A percentile compares a stretch with the other conserved stretches of the same genome.
Evolutionary conservation across 2,888 invertebrate species (phyloP).

Genomic region (Mimumesa dahlbomi): DNA sequence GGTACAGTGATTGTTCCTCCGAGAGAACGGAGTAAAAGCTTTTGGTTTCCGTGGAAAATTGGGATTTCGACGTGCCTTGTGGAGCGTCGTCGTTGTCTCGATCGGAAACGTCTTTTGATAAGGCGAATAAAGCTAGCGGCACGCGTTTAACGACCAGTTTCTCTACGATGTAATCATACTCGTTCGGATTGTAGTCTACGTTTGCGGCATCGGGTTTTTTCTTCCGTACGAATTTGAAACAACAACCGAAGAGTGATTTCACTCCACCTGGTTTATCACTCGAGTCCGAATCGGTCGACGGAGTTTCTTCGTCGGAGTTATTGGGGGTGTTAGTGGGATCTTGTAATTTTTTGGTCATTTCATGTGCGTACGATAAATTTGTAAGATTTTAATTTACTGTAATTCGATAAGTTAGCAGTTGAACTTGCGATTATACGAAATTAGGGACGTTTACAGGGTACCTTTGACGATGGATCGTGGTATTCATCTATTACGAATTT

Average conservation of each 20-base stretch:
- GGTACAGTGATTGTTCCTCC: neutral
- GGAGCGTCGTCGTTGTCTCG: neutral
- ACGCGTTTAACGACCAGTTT: conserved; percentile 67
- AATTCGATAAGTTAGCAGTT: too few relatives aligned
- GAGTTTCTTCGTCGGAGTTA: too few relatives aligned
- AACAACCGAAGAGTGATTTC: conserved; percentile 19
- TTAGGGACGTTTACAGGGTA: too few relatives aligned
- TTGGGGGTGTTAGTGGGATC: too few relatives aligned
- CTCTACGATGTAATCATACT: conserved; percentile 68
- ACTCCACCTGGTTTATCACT: conserved; percentile 6
- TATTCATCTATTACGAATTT: too few relatives aligned
- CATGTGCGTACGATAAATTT: too few relatives aligned
- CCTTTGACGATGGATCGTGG: too few relatives aligned
- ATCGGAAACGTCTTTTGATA: neutral
- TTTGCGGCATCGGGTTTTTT: neutral
- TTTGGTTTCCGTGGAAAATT: neutral
- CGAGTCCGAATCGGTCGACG: neutral
- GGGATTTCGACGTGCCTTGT: neutral
- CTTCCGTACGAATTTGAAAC: conserved; percentile 8
- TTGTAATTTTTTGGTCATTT: neutral
- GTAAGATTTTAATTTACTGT: too few relatives aligned
- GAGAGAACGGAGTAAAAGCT: neutral
- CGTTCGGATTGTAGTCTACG: conserved; percentile 27
- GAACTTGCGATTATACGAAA: too few relatives aligned
- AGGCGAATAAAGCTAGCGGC: conserved; percentile 58